Evolutionary conservation across 2,888 invertebrate genomes (phyloP).

Genomic region (Macaria notata): DNA sequence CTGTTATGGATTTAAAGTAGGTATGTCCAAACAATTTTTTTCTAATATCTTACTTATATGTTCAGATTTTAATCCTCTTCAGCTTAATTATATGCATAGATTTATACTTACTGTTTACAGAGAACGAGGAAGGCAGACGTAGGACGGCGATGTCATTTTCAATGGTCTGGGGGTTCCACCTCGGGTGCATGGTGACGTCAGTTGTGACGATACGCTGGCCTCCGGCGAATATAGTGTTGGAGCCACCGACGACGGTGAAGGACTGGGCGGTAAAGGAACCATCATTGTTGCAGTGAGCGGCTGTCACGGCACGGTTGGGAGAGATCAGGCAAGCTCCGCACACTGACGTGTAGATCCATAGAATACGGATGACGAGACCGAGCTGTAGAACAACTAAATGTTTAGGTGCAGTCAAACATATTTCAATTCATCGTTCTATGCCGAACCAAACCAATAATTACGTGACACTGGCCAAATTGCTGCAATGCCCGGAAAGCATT

Average conservation of each 20-base stretch:
- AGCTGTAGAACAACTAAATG: constrained; percentile 34
- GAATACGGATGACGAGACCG: constrained; percentile 51
- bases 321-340: constrained; percentile 54
- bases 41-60: no score
- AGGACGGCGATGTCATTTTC: constrained; percentile 52
- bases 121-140: constrained; percentile 29
- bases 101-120: constrained; percentile 40
- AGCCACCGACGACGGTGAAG: constrained; percentile 52
- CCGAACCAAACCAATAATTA: background rate
- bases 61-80: no score
- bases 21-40: no score
- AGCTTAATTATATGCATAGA: background rate
- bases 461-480: no score
- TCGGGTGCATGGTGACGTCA: constrained; percentile 42
- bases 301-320: constrained; percentile 43
- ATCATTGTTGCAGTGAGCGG: constrained; percentile 54
- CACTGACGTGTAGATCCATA: constrained; percentile 47
- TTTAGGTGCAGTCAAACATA: background rate
- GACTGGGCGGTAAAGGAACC: constrained; percentile 41
- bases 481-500: no score
- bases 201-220: constrained; percentile 43
- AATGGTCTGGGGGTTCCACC: constrained; percentile 43
- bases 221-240: constrained; percentile 51
- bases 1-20: no score
- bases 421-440: no score